Evolutionary conservation across 1,140 invertebrate genomes (phyloP).

Genomic region (Rhagoletis zephyria): DNA sequence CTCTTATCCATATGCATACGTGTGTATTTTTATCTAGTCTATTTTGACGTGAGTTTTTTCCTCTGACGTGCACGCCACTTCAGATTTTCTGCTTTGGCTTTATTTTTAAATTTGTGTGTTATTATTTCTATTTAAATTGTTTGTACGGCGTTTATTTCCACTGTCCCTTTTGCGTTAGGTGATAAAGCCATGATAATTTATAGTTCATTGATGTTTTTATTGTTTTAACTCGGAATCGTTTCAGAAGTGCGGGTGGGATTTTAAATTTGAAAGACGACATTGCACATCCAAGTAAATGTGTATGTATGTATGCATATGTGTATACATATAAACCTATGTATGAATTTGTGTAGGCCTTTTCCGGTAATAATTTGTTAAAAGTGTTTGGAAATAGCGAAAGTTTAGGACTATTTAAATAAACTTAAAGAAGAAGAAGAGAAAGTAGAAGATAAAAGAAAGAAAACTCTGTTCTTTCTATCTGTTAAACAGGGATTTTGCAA

Average conservation of each 20-base stretch:
- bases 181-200: constrained; percentile 12
- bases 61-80: not conserved
- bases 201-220: constrained; percentile 13
- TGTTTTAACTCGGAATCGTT: not conserved
- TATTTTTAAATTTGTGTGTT: constrained; percentile 3
- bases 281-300: not conserved
- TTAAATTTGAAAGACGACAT: not conserved
- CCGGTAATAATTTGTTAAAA: not conserved
- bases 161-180: not conserved
- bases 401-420: not conserved
- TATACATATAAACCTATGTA: not conserved
- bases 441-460: too few relatives aligned
- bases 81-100: not conserved
- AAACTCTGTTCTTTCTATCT: too few relatives aligned
- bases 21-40: not conserved
- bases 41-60: not conserved
- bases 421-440: too few relatives aligned
- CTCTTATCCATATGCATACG: not conserved
- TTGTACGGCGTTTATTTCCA: constrained; percentile 21
- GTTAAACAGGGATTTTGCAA: too few relatives aligned
- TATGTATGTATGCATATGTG: not conserved
- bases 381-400: not conserved
- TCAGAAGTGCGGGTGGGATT: not conserved
- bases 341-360: not conserved
- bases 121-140: constrained; percentile 26